Percentiles rank a stretch among this genome's conserved stretches.
Conservation (phyloP, 30 jellyfish, hydroid and myxozoan genomes). For the Aurelia sp. region DNA sequence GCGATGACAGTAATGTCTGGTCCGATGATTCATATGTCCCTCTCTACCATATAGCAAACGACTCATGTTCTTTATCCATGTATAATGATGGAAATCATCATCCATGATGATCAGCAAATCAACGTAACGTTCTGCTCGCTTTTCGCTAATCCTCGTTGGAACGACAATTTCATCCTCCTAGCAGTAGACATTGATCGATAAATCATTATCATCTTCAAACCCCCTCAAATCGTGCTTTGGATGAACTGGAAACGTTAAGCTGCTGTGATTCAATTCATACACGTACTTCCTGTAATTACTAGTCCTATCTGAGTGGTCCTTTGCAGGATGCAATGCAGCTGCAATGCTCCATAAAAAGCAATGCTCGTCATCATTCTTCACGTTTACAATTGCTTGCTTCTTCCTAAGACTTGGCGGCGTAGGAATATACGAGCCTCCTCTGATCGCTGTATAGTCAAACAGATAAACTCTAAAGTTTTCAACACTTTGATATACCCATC, state of each 20-base stretch:
- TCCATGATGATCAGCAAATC: neutral
- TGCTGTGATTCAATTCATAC: too few relatives aligned
- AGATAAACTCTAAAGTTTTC: too few relatives aligned
- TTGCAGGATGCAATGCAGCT: conserved; percentile 4
- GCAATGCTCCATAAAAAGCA: conserved; percentile 11
- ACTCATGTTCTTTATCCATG: neutral
- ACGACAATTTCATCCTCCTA: neutral
- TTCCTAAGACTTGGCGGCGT: too few relatives aligned
- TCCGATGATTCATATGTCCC: neutral
- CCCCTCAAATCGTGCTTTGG: too few relatives aligned
- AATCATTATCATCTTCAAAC: neutral
- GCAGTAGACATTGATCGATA: conserved; percentile 13
- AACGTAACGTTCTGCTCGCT: neutral
- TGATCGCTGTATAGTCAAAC: too few relatives aligned
- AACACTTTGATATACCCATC: too few relatives aligned
- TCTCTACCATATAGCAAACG: neutral
- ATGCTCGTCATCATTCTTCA: neutral
- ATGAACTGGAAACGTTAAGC: too few relatives aligned
- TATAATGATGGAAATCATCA: too few relatives aligned
- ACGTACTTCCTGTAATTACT: too few relatives aligned
- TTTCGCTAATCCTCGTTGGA: neutral
- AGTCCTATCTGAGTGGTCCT: neutral
- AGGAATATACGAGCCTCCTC: too few relatives aligned
- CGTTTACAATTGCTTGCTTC: conserved; percentile 2
- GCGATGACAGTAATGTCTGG: neutral